Base-by-base conservation (phyloP, 2,113 vertebrate species). In the Erinaceus europaeus region DNA sequence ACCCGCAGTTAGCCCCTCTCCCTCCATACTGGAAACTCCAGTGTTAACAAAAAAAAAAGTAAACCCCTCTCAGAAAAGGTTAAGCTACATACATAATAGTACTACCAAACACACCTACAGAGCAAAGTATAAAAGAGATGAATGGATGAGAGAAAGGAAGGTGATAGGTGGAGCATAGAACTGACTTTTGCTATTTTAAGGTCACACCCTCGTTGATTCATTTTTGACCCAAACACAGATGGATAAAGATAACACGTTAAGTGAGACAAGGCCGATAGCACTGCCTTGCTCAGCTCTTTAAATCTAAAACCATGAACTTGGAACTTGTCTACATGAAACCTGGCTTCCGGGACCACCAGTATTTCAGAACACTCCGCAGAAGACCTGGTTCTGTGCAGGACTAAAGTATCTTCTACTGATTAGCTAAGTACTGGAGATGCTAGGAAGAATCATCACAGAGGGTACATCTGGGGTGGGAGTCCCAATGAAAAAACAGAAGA, bases 341-440 rank as follows among this genome's bases (percentile, higher is more conserved):
- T 3, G 23, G 25, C 4, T 9, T 5, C 0, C 0, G 1, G 48
- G 0, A 9, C 36, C 23, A n/a, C n/a, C n/a, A n/a, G n/a, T n/a
- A n/a, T n/a, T n/a, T 57, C 25, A 27, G 55, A 27, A 6, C 25
- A n/a, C 46, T 57, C 44, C 46, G 1, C 6, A 23, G n/a, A 72
- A 18, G 21, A 13, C 23, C 6, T 17, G 34, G 18, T 17, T 78
- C 64, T 87, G 57, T 18, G 15, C 9, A 2, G 38, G 18, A 29
- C 9, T 4, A 4, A 73, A 78, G 52, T 0, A 4, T 44, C 12
- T 29, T 36, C 38, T 25, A 11, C 0, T 7, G 14, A 53, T 10
- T 4, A 40, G 62, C 21, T 10, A 32, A 57, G 36, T 29, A 11
- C 34, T 32, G 6, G 29, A 84, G 65, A 9, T 11, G 3, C 18